A percentile compares a stretch with the other conserved stretches of the same genome.
Evolutionary conservation across 1,140 invertebrate genomes (phyloP).

Genomic region (Schlechtendalia chinensis): DNA sequence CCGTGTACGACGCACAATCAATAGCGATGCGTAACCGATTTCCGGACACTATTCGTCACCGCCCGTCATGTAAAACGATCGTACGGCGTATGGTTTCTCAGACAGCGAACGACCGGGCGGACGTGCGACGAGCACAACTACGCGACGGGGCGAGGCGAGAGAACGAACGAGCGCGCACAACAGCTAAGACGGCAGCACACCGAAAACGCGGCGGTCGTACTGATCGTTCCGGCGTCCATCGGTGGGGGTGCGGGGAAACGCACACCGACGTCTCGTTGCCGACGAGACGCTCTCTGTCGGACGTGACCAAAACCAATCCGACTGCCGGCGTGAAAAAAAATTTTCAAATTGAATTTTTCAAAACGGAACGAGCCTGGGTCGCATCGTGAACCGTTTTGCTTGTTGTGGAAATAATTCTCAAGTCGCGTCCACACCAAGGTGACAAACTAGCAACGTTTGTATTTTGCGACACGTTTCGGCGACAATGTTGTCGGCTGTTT

Average conservation of each 20-base stretch:
- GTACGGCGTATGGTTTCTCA: too few relatives aligned
- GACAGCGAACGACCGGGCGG: too few relatives aligned
- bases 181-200: background rate
- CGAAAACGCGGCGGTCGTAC: conserved; percentile 36
- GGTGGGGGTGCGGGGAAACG: background rate
- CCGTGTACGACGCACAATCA: too few relatives aligned
- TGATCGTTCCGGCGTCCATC: background rate
- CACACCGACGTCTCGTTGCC: background rate
- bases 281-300: background rate
- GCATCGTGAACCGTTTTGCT: too few relatives aligned
- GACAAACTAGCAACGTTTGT: too few relatives aligned
- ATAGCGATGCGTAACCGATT: too few relatives aligned
- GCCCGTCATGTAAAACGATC: background rate
- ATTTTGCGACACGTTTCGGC: too few relatives aligned
- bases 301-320: background rate
- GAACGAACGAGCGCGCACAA: background rate
- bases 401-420: too few relatives aligned
- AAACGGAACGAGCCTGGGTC: too few relatives aligned
- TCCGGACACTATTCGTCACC: background rate
- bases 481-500: too few relatives aligned
- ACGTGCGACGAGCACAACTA: background rate
- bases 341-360: too few relatives aligned
- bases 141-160: conserved; percentile 21
- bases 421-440: too few relatives aligned
- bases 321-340: background rate